Conservation (phyloP, 2,797 vertebrate genomes). For the Hyperoplus immaculatus region DNA sequence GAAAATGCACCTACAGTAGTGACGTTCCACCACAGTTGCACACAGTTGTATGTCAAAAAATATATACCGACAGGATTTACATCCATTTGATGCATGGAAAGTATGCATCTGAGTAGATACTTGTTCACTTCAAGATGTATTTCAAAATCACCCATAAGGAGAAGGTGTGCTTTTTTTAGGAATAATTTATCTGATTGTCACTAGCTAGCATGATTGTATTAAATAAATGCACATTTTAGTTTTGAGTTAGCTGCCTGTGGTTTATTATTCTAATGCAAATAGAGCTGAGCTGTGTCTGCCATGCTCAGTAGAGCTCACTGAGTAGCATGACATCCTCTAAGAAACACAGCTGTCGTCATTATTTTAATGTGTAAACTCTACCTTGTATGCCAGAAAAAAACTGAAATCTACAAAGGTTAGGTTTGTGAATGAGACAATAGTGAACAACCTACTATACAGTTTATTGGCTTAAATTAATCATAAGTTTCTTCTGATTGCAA, state of each 20-base stretch:
- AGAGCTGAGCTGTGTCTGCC: conserved; percentile 32
- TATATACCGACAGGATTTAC: background rate
- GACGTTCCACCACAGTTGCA: background rate
- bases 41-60: background rate
- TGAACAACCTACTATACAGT: background rate
- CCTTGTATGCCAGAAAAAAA: background rate
- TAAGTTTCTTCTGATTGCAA: background rate
- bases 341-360: background rate
- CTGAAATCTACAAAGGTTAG: background rate
- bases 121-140: background rate
- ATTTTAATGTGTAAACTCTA: background rate
- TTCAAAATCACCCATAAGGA: background rate
- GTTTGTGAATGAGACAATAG: conserved; percentile 1
- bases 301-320: background rate
- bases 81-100: background rate
- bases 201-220: background rate
- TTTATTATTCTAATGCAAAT: conserved; percentile 14
- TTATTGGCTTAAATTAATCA: conserved; percentile 9
- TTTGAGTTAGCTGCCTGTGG: background rate
- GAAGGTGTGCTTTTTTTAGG: background rate
- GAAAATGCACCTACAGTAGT: background rate
- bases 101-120: background rate
- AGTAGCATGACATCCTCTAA: background rate
- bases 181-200: background rate
- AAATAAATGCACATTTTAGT: background rate